Base-by-base conservation (phyloP, 1,140 invertebrate species). In the Drosophila tani region DNA sequence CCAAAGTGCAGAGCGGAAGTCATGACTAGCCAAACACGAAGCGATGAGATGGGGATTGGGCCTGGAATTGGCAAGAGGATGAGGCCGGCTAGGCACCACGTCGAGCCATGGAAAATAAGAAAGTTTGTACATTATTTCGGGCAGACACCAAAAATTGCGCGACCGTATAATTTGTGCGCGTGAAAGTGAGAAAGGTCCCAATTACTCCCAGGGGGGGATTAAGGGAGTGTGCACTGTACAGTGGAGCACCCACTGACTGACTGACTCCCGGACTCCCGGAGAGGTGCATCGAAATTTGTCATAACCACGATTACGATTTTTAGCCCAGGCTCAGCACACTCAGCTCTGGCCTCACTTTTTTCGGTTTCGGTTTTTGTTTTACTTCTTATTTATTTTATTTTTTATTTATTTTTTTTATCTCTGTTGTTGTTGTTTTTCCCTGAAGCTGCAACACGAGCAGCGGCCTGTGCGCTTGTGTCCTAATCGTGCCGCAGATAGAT, bases 151-250 rank as follows among this genome's bases (percentile, higher is more conserved):
- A 85, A 71, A 85, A 71, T 82, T 73, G 65, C 76, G 75, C 67
- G 74, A 67, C 67, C 83, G 84, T 88, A 87, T 87, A 87, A 88
- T 88, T 85, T 90, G 85, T 90, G 84, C 84, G 84, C 85, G 85
- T 88, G 85, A 88, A 88, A 88, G 85, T 88, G 85, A 90, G 85
- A 88, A 88, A 90, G 87, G 85, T 85, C 80, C 85, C 85, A 88
- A 88, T 90, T 88, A 88, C 81, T 81, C 73, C 70, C 41, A 47
- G 43, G 21, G 59, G 21, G 17, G 12, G 24, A 29, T 7, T 3
- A 7, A 14, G 29, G 15, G 15, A 29, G 17, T 56, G 43, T 29
- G 17, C 15, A 45, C 60, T 15, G 63, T 41, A 50, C 46, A 74
- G 56, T 74, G 40, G 40, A 59, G 56, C 56, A 38, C 32, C 45